Base-by-base conservation (phyloP, 2,113 vertebrate species). In the Elgaria multicarinata region DNA sequence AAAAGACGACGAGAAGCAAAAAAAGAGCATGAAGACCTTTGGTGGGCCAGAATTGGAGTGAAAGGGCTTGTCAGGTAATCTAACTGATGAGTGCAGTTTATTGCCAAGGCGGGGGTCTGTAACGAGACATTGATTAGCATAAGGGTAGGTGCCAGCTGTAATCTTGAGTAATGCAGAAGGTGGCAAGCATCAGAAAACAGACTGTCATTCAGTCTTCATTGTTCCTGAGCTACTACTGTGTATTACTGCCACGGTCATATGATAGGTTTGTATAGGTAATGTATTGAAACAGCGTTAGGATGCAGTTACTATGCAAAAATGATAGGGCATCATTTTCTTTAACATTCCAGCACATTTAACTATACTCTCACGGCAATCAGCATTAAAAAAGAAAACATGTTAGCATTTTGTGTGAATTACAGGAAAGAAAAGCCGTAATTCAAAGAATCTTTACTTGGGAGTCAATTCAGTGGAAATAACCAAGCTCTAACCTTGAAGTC, bases 1-100 rank as follows among this genome's bases (percentile, higher is more conserved):
- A 97, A 96, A 95, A 96, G 95, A 96, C 95, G 96, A 96, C 39
- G 62, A 96, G 95, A 42, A 12, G 44, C 91, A 93, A 94, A 96
- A 95, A 96, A 95, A 96, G 93, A 91, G 93, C 95, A 95, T 95
- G 97, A 96, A 97, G 96, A 96, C 92, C 94, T 94, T 96, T 96
- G 96, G 95, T 97, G 95, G 96, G 96, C 93, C 96, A 95, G 93
- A 96, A 95, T 94, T 97, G 97, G 96, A 97, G 91, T 96, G 95
- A 97, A 97, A 97, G 97, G 97, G 96, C 96, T 96, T 97, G 97
- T 96, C 97, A 98, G 97, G 98, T 98, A 98, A 98, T 97, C 94
- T 95, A 94, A 97, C 93, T 95, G 96, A 96, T 96, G 96, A 96
- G 94, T 97, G 96, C 93, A 96, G 96, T 95, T 97, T 95, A 90